Percentiles rank a stretch among this genome's conserved stretches.
Conservation (phyloP, 1,140 invertebrate genomes). For the Leptestheria dahalacensis region DNA sequence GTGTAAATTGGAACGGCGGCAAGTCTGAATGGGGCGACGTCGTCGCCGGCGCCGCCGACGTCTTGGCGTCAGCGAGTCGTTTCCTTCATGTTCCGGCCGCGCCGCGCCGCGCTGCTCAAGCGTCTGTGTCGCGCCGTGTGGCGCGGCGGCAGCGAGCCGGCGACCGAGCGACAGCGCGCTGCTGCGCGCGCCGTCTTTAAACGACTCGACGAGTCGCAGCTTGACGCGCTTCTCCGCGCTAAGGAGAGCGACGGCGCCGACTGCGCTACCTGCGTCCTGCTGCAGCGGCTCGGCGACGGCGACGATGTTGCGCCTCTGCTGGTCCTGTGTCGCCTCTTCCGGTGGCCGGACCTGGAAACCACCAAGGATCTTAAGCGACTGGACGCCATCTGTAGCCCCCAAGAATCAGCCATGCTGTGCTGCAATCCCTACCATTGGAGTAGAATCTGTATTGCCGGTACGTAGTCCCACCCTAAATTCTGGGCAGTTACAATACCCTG, state of each 20-base stretch:
- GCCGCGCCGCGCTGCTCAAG: constrained; percentile 44
- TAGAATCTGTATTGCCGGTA: constrained; percentile 34
- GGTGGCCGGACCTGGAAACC: constrained; percentile 50
- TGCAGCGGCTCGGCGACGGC: not conserved
- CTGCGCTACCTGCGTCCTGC: constrained; percentile 18
- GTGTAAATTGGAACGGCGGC: not conserved
- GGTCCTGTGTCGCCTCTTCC: constrained; percentile 48
- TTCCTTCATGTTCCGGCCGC: constrained; percentile 52
- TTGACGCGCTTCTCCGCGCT: constrained; percentile 42
- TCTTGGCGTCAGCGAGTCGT: not conserved
- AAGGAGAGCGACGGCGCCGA: constrained; percentile 35
- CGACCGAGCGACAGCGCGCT: constrained; percentile 19
- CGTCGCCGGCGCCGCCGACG: not conserved
- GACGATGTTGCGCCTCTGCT: constrained; percentile 27
- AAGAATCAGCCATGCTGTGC: constrained; percentile 36
- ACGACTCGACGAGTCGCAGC: constrained; percentile 45
- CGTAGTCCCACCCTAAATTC: too few relatives aligned
- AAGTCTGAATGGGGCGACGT: not conserved
- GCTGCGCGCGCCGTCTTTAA: constrained; percentile 40
- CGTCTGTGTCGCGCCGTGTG: constrained; percentile 43
- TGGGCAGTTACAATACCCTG: too few relatives aligned
- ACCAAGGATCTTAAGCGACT: constrained; percentile 46
- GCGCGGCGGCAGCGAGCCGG: constrained; percentile 20
- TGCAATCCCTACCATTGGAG: constrained; percentile 73
- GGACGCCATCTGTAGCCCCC: constrained; percentile 42